These are phyloP conservation scores for Lithophane ornitopus DNA, from an alignment of 2,888 invertebrate species.

Conservation along the genomic window DNA sequence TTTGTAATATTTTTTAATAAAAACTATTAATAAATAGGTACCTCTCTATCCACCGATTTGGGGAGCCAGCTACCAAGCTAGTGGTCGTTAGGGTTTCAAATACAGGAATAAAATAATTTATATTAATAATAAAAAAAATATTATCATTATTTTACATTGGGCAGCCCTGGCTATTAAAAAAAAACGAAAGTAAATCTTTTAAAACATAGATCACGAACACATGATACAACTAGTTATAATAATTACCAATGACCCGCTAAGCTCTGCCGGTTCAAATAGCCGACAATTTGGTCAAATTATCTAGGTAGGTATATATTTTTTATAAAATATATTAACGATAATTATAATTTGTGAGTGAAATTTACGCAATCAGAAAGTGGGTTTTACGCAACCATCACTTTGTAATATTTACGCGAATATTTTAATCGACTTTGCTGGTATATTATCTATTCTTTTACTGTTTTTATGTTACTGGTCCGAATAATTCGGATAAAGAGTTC, in stretches of 20 bases:
- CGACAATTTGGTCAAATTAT: slow-evolving; percentile 50
- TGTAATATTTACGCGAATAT: slow-evolving; percentile 41
- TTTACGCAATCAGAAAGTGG: slow-evolving; percentile 50
- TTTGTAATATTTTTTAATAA: background rate
- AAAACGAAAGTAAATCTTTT: slow-evolving; percentile 21
- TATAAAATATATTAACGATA: slow-evolving; percentile 32
- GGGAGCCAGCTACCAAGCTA: background rate
- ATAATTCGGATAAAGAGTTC: background rate
- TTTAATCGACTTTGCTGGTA: slow-evolving; percentile 12
- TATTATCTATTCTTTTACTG: background rate
- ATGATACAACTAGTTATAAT: background rate
- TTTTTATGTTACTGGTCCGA: background rate
- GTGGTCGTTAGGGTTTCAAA: no score
- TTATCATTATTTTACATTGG: background rate
- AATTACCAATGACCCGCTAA: slow-evolving; percentile 36
- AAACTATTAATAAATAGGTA: background rate
- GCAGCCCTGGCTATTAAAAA: background rate
- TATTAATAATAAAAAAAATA: background rate
- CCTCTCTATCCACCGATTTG: background rate
- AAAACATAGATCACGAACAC: slow-evolving; percentile 5
- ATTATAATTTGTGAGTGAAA: slow-evolving; percentile 49
- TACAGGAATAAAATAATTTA: background rate
- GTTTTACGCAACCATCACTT: slow-evolving; percentile 42
- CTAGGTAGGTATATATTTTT: slow-evolving; percentile 10
- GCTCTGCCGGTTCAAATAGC: slow-evolving; percentile 10